phyloP scores from a whole-genome alignment of 2,113 vertebrate species.

The Carlito syrichta region DNA sequence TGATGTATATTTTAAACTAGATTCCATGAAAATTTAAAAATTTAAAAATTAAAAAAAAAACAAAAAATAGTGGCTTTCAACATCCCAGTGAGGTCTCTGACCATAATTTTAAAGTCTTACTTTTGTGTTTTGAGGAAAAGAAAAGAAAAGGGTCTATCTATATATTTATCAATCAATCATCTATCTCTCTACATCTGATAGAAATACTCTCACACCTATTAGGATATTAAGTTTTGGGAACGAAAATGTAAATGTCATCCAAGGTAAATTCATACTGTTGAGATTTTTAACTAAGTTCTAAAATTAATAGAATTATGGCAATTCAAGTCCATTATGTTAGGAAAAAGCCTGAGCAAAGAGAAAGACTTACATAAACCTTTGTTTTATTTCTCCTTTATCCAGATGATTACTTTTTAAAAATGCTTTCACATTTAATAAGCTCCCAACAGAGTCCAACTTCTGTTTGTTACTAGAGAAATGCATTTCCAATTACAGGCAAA shows the following conservation, averaged over 20 bases:
- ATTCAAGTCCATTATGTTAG: background rate
- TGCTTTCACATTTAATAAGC: background rate
- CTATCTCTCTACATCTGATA: background rate
- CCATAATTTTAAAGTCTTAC: background rate
- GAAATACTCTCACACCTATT: background rate
- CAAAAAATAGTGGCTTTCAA: background rate
- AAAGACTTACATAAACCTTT: background rate
- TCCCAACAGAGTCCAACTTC: background rate
- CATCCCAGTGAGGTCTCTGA: background rate
- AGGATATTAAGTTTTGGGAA: background rate
- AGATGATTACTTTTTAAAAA: background rate
- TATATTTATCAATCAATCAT: no score
- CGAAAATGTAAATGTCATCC: background rate
- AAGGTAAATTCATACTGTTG: background rate
- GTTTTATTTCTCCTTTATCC: background rate
- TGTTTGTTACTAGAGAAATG: background rate
- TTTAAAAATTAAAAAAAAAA: background rate
- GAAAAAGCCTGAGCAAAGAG: background rate
- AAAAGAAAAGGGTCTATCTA: background rate
- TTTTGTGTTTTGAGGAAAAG: conserved; percentile 12
- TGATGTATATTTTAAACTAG: background rate
- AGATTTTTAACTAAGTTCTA: background rate
- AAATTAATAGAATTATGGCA: background rate
- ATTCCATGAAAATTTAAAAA: background rate
- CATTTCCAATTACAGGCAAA: background rate